Evolutionary conservation across 2,888 invertebrate species (phyloP), one percentile per base, ranked within the genome.

Genomic region (Barypeithes pellucidus): DNA sequence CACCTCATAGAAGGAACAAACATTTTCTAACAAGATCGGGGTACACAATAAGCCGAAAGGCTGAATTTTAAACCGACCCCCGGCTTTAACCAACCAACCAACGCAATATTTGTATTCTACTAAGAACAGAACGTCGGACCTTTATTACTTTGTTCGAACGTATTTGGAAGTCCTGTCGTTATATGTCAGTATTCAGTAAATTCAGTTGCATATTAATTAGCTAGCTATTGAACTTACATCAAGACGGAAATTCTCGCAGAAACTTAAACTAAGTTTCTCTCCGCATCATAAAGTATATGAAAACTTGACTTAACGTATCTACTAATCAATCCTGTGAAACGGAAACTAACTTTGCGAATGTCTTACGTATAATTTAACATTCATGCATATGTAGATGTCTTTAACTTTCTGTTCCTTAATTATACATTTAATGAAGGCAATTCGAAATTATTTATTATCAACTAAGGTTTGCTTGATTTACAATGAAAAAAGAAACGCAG

Each of bases 281-380:
- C 24, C 47, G 33, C 29, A 43, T 33, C 45, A 22, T 47, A 62
- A 62, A 62, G 47, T 62, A 62, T 62, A 62, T 22, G 62, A 62
- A 62, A 62, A 62, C 62, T 62, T 62, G 47, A 62, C 62, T 39
- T 47, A 47, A 14, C 12, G 24, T 59, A 36, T 36, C 41, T 33
- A 62, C 45, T 62, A 62, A 62, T 62, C 62, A 62, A 62, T 62
- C 62, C 45, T 62, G 24, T 14, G 62, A 47, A 62, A 62, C 45
- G 62, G 62, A 47, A 62, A 62, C 62, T 47, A 62, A 62, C 41
- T 62, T 62, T 62, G 45, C 9, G 16, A 62, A 62, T 62, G 18
- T 62, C 62, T 62, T 62, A 62, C 62, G 47, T 62, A 62, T 62
- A 62, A 62, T 62, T 62, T 62, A 62, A 62, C 62, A 62, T 62